Evolutionary conservation across 2,113 vertebrate species (phyloP).

Genomic region (Chloebia gouldiae): DNA sequence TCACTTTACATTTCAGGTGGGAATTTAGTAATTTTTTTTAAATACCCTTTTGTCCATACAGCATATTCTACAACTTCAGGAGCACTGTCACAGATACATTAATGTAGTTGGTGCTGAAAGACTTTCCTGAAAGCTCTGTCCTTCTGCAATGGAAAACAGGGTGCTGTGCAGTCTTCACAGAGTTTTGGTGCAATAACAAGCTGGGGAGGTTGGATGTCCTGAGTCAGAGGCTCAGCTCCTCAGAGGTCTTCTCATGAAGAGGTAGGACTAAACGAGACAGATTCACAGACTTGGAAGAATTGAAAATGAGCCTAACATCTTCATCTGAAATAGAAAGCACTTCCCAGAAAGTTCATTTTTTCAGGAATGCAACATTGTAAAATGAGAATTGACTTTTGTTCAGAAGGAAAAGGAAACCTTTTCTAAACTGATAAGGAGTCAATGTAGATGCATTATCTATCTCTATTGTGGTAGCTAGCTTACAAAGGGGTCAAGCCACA

Average conservation of each 20-base stretch:
- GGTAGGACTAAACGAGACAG: not conserved
- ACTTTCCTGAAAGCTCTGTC: not conserved
- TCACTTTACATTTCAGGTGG: not conserved
- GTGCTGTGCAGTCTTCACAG: not conserved
- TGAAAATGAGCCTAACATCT: slow-evolving; percentile 21
- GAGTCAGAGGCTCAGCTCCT: not conserved
- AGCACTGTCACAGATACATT: not conserved
- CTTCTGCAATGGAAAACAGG: not conserved
- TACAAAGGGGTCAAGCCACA: accelerated
- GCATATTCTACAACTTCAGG: not conserved
- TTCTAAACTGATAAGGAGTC: not conserved
- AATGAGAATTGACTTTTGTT: not conserved
- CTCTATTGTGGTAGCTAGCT: not conserved
- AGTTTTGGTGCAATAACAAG: not conserved
- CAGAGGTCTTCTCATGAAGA: not conserved
- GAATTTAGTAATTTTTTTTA: not conserved
- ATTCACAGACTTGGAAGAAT: not conserved
- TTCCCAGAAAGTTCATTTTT: not conserved
- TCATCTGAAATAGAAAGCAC: not conserved
- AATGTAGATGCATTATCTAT: not conserved
- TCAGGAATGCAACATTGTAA: not conserved
- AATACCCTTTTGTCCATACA: not conserved
- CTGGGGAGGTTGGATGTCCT: not conserved
- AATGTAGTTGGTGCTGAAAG: not conserved
- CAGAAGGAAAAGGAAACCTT: not conserved